These are phyloP conservation scores for Archips xylosteana DNA, from an alignment of 2,888 invertebrate species.

Conservation along the genomic window DNA sequence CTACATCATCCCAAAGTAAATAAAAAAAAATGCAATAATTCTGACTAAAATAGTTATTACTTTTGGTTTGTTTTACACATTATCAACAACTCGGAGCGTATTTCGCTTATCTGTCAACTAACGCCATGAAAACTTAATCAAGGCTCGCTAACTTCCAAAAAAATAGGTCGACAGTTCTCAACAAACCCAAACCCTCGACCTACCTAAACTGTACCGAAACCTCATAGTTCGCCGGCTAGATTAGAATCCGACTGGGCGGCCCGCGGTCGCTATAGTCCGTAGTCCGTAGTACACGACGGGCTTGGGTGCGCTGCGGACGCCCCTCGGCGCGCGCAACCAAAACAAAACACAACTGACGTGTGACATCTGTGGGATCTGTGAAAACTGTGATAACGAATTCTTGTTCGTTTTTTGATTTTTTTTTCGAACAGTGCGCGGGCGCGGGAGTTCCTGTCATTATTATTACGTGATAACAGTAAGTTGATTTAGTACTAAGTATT, in stretches of 20 bases:
- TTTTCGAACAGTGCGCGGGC: conserved; percentile 35
- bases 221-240: conserved; percentile 53
- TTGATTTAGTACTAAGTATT: conserved; percentile 47
- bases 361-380: conserved; percentile 55
- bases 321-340: conserved; percentile 66
- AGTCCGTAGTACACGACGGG: conserved; percentile 74
- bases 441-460: conserved; percentile 2
- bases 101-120: neutral
- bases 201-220: conserved; percentile 18
- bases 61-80: neutral
- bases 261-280: conserved; percentile 54
- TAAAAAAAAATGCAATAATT: too few species aligned
- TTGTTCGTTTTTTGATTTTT: conserved; percentile 52
- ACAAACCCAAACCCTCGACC: neutral
- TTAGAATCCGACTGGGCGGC: conserved; percentile 66
- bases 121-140: neutral
- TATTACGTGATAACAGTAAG: conserved; percentile 73
- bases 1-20: neutral
- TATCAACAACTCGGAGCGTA: neutral
- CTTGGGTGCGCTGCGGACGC: conserved; percentile 74
- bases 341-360: conserved; percentile 57
- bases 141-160: neutral
- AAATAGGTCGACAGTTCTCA: neutral
- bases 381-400: conserved; percentile 60
- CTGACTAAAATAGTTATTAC: neutral